Evolutionary conservation across 2,797 vertebrate species (phyloP).

Genomic region (Girardinus metallicus): DNA sequence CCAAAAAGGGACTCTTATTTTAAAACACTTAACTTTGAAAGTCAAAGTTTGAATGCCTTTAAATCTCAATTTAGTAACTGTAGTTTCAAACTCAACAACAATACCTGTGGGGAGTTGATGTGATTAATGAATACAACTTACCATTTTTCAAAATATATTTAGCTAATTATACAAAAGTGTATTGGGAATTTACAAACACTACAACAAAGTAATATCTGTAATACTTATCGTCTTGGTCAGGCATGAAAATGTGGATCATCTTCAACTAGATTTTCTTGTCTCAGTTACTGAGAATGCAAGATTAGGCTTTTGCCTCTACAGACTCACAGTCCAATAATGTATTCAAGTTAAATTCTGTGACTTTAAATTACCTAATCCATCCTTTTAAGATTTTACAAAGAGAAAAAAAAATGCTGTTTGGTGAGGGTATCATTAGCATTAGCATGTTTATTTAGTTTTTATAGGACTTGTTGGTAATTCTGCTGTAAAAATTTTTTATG

Average conservation of each 20-base stretch:
- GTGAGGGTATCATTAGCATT: background rate
- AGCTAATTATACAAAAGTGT: background rate
- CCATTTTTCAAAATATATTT: background rate
- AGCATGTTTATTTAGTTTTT: background rate
- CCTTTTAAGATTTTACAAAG: background rate
- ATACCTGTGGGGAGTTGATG: background rate
- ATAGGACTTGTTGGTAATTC: background rate
- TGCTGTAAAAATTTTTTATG: background rate
- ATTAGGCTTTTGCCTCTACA: background rate
- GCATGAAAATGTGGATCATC: no score
- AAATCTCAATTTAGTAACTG: background rate
- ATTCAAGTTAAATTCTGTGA: background rate
- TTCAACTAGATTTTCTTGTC: background rate
- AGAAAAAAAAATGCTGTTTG: background rate
- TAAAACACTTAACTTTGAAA: background rate
- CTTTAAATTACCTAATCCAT: background rate
- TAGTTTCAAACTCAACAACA: background rate
- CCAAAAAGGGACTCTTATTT: background rate
- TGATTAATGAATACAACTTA: background rate
- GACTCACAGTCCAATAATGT: background rate
- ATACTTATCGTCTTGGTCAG: background rate
- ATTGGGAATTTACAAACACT: background rate
- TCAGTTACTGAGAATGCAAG: background rate
- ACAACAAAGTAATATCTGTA: background rate
- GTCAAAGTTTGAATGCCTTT: background rate